Base-by-base conservation (phyloP, 2,797 vertebrate genomes). In the Bryconaethiops microstoma region DNA sequence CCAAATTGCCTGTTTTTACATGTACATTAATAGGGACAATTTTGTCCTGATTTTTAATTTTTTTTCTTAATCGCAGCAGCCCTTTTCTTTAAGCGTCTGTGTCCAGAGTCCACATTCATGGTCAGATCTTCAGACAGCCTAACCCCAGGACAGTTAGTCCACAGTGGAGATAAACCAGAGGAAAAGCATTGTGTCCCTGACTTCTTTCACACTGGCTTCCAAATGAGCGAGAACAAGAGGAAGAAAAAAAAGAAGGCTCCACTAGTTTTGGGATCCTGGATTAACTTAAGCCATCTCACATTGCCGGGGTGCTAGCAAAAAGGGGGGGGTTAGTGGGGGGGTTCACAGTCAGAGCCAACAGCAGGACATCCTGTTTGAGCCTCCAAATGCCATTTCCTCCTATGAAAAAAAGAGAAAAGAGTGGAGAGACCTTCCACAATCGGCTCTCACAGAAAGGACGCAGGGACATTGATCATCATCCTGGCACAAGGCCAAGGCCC, bases 331-430 rank as follows among this genome's bases (percentile, higher is more conserved):
- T 45, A 42, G 29, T 64, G 64, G 60, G 87, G 82, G 62, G 81
- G 89, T 92, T 93, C 92, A 88, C 88, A 90, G 92, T 89, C 92
- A 89, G 88, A 82, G 87, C 92, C 87, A 93, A 90, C 91, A 96
- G 93, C 91, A 64, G 94, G 95, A 94, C 93, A 93, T 94, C 94
- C 95, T 94, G 93, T 94, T 94, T 94, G 92, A 93, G 93, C 93
- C 92, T 92, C 94, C 91, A 95, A 94, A 93, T 90, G 91, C 87
- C 59, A 87, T 91, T 82, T 90, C 89, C 90, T 90, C 86, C 88
- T 91, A 92, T 93, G 92, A 95, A 95, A 94, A 93, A 50, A 73
- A 93, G 94, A 42, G 55, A 67, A 74, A 23, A 52, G 52, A 60
- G 69, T 71, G 59, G 82, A 83, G 92, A 88, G 90, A 91, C 86